Evolutionary conservation across 2,797 vertebrate species (phyloP), one percentile per base, ranked within the genome.

Genomic region (Trachops cirrhosus): DNA sequence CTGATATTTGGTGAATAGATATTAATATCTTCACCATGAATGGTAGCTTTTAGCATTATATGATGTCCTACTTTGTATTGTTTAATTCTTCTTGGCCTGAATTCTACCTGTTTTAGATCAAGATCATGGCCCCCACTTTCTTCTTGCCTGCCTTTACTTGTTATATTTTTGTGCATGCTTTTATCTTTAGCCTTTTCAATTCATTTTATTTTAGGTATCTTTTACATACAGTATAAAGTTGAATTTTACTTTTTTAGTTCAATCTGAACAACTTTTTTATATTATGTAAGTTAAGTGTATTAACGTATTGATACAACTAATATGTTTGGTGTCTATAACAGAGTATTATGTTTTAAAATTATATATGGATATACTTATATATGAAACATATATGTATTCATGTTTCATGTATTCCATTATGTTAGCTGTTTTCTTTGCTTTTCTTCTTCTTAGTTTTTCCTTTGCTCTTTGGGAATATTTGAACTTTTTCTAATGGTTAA

Each of bases 61-160:
- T 68, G 80, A 52, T 97, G 97, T 92, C 97, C 97, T 96, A 97
- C 93, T 97, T 97, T 97, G 78, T 86, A 95, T 83, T 92, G 85
- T 93, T 96, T 96, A 93, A 96, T 94, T 96, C 92, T 94, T 93
- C 93, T 92, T 96, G 91, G 44, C 90, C 97, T 90, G 77, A 88
- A 96, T 97, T 95, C 96, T 88, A 93, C 93, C 96, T 96, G 95
- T 95, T 97, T 97, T 96, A 97, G 95, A 97, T 96, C 93, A 93
- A 95, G 96, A 93, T 94, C 95, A 93, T 44, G 92, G 84, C 92
- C 96, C 14, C 88, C 74, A 67, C 96, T 96, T 96, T 97, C 85
- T 96, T 93, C 85, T 79, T 78, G 24, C 93, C 96, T 95, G 82
- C 90, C 71, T 96, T 97, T 96, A 89, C 50, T 94, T 93, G 91